Conservation (phyloP, 1,140 invertebrate genomes). For the Ostrea denselamellosa region DNA sequence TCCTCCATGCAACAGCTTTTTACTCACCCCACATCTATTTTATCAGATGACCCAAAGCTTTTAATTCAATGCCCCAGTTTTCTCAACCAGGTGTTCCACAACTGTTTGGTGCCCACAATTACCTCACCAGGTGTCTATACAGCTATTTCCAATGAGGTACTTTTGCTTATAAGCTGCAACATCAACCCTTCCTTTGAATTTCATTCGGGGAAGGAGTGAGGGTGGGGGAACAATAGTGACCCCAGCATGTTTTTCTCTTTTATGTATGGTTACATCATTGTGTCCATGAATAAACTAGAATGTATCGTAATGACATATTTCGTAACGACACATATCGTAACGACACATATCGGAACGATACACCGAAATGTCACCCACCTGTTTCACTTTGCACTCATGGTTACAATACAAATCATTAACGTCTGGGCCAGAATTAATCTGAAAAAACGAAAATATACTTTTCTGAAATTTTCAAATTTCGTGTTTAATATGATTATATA, state of each 20-base stretch:
- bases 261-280: conserved; percentile 9
- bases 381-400: conserved; percentile 20
- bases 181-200: background rate
- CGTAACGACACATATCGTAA: background rate
- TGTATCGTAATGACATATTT: background rate
- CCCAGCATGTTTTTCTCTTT: background rate
- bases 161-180: too few relatives aligned
- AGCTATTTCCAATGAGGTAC: too few relatives aligned
- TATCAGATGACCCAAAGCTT: too few relatives aligned
- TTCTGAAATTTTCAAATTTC: background rate
- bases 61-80: too few relatives aligned
- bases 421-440: conserved; percentile 5
- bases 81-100: too few relatives aligned
- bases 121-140: too few relatives aligned
- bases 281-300: background rate
- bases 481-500: background rate
- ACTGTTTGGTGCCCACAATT: too few relatives aligned
- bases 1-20: too few relatives aligned
- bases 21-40: too few relatives aligned
- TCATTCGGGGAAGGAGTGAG: background rate
- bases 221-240: background rate
- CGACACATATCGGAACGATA: background rate
- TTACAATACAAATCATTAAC: conserved; percentile 28
- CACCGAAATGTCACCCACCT: background rate
- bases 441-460: conserved; percentile 7